These are phyloP conservation scores for Merodon equestris DNA, from an alignment of 2,888 invertebrate species.

Conservation along the genomic window DNA sequence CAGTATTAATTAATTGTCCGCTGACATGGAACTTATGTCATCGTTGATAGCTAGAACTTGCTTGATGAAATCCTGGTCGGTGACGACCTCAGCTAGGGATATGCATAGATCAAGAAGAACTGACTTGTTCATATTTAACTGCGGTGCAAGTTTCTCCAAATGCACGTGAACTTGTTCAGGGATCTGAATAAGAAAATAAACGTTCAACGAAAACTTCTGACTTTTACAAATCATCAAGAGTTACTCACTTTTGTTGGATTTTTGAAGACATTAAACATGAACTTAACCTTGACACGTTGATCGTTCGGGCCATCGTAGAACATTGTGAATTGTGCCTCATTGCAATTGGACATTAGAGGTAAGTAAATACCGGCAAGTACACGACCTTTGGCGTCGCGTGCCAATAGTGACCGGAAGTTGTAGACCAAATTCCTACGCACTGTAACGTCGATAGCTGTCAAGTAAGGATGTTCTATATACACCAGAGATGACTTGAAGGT, in stretches of 20 bases:
- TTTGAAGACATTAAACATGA: slow-evolving; percentile 86
- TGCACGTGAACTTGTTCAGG: slow-evolving; percentile 82
- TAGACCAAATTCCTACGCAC: slow-evolving; percentile 94
- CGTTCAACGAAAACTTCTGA: too few relatives aligned
- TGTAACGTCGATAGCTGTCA: slow-evolving; percentile 90
- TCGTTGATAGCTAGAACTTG: slow-evolving; percentile 90
- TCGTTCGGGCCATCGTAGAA: slow-evolving; percentile 85
- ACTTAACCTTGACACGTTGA: slow-evolving; percentile 85
- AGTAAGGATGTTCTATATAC: slow-evolving; percentile 88
- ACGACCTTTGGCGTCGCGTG: slow-evolving; percentile 90
- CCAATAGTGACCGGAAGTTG: slow-evolving; percentile 87
- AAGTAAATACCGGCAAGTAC: slow-evolving; percentile 92
- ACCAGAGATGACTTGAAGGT: slow-evolving; percentile 86
- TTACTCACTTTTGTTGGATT: slow-evolving; percentile 80
- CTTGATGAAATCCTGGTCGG: slow-evolving; percentile 85
- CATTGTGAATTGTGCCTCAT: slow-evolving; percentile 85
- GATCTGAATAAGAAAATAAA: slow-evolving; percentile 79
- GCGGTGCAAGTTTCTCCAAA: slow-evolving; percentile 85
- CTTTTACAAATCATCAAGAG: neutral
- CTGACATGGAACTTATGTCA: slow-evolving; percentile 88
- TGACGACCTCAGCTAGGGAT: slow-evolving; percentile 84
- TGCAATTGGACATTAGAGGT: slow-evolving; percentile 83
- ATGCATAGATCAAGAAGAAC: slow-evolving; percentile 83
- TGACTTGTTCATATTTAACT: slow-evolving; percentile 85
- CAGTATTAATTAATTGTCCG: slow-evolving; percentile 82